Evolutionary conservation across 2,113 vertebrate species (phyloP), one percentile per base, ranked within the genome.

Genomic region (Heterotis niloticus): DNA sequence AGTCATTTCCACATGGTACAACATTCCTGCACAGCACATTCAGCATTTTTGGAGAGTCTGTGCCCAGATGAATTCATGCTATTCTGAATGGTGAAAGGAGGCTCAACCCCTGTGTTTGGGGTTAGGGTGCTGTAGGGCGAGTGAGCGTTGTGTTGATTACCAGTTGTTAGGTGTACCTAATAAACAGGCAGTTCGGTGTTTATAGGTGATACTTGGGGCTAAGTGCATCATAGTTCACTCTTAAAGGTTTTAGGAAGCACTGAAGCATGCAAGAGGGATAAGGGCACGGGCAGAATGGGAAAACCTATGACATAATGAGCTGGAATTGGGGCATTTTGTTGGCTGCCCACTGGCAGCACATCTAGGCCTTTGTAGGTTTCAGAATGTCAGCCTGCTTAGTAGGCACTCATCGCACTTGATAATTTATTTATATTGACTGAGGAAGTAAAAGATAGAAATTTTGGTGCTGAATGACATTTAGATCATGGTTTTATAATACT

Each of bases 201-300:
- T 59, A 12, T 29, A 66, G 24, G 34, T 20, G 18, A 17, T 70
- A 3, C 51, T 18, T 76, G 20, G 44, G 52, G 62, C 20, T 34
- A 76, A 65, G 75, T n/a, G 10, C 44, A 26, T 24, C 0, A 75
- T 75, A 59, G 59, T 18, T 10, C 28, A 12, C 26, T 76, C 64
- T 44, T 28, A 44, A 66, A 56, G 64, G 17, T 54, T 56, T 18
- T 23, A 13, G 44, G 34, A 44, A 56, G 51, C 20, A 16, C 54
- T 28, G 64, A 11, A 20, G 69, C 54, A 78, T 71, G 54, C 70
- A 78, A 57, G n/a, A n/a, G 0, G 77, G 51, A 78, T 59, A 78
- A 68, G 24, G 77, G 68, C 5, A 67, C 0, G 23, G 20, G 16
- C 20, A 54, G 44, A 52, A 12, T 72, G 54, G 13, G 51, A 44